phyloP scores from a whole-genome alignment of 2,888 invertebrate genomes.

The Drosophila affinis region DNA sequence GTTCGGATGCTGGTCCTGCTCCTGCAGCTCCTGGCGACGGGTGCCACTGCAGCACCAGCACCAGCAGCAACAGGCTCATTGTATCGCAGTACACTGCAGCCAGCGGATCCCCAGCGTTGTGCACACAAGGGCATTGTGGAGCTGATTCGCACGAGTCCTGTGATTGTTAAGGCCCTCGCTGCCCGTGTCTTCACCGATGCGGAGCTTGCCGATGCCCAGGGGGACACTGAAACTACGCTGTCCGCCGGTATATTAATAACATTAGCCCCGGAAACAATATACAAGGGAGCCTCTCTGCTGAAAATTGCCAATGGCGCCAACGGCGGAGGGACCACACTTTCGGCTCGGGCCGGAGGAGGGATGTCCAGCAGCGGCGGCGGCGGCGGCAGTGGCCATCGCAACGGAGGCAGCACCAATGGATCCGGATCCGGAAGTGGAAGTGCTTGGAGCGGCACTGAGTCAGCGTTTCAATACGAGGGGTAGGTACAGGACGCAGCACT shows the following conservation, averaged over 20 bases:
- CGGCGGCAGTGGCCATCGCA: not conserved
- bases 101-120: constrained; percentile 66
- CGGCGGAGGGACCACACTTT: constrained; percentile 29
- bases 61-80: constrained; percentile 29
- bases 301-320: constrained; percentile 77
- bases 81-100: constrained; percentile 12
- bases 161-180: constrained; percentile 83
- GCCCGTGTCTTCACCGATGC: constrained; percentile 82
- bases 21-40: constrained; percentile 53
- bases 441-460: constrained; percentile 56
- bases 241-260: constrained; percentile 79
- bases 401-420: constrained; percentile 5
- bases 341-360: constrained; percentile 25
- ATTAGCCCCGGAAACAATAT: constrained; percentile 83
- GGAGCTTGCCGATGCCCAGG: constrained; percentile 45
- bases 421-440: constrained; percentile 23
- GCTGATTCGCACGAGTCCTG: constrained; percentile 83
- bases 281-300: constrained; percentile 83
- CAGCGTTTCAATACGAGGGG: constrained; percentile 82
- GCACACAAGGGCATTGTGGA: constrained; percentile 82
- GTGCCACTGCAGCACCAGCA: constrained; percentile 50
- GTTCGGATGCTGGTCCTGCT: constrained; percentile 37
- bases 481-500: constrained; percentile 47
- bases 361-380: constrained; percentile 22
- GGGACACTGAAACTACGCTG: not conserved